phyloP scores from a whole-genome alignment of 2,888 invertebrate species.

The Ypsolopha scabrella region DNA sequence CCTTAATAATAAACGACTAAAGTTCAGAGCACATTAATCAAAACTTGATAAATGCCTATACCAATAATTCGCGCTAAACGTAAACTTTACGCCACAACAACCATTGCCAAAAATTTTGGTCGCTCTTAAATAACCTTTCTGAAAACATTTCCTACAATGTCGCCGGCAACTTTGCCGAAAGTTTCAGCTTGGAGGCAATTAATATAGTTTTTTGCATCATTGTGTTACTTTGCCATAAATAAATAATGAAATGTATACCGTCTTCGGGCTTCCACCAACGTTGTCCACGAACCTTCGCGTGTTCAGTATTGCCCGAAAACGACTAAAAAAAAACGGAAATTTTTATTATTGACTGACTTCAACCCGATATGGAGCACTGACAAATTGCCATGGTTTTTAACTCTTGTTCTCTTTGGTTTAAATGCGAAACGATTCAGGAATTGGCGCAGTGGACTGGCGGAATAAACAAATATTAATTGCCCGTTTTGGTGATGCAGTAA shows the following conservation, averaged over 20 bases:
- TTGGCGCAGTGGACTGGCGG: conserved; percentile 24
- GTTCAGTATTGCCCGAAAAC: conserved; percentile 51
- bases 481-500: conserved; percentile 19
- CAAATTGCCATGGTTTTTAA: conserved; percentile 58
- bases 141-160: not conserved
- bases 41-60: no score
- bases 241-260: conserved; percentile 50
- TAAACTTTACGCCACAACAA: no score
- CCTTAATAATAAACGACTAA: no score
- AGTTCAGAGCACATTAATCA: no score
- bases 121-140: not conserved
- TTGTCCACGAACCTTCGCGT: conserved; percentile 53
- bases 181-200: conserved; percentile 30
- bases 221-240: conserved; percentile 43
- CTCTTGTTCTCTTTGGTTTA: conserved; percentile 29
- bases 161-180: conserved; percentile 13
- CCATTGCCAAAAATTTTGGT: not conserved
- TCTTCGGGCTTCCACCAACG: conserved; percentile 25
- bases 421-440: conserved; percentile 18
- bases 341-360: conserved; percentile 60
- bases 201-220: conserved; percentile 44
- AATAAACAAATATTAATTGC: conserved; percentile 33
- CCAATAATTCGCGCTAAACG: no score
- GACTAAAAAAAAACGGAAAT: conserved; percentile 45
- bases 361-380: conserved; percentile 54